Conservation (phyloP, 2,113 vertebrate species). For the Etheostoma cragini region DNA sequence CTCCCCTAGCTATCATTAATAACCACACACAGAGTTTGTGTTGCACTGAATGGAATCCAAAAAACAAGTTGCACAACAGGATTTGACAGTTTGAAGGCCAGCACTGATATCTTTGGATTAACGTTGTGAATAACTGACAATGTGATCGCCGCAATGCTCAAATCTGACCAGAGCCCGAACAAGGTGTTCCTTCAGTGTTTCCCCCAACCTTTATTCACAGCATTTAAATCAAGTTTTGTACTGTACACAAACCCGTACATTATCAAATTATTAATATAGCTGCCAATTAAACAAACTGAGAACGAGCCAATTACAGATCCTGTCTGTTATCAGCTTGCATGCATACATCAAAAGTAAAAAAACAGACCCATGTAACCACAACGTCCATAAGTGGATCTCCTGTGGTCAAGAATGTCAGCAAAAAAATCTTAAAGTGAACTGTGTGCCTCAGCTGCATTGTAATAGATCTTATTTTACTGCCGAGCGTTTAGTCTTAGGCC, state of each 20-base stretch:
- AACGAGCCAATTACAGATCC: not conserved
- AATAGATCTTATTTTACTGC: slow-evolving; percentile 56
- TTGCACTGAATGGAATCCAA: slow-evolving; percentile 53
- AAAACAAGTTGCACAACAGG: slow-evolving; percentile 33
- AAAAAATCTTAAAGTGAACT: slow-evolving; percentile 6
- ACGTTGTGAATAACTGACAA: not conserved
- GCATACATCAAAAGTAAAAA: not conserved
- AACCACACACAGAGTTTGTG: slow-evolving; percentile 58
- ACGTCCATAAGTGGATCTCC: not conserved
- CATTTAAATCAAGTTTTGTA: not conserved
- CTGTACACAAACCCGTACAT: not conserved
- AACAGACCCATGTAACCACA: not conserved
- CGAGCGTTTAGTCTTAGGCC: slow-evolving; percentile 49
- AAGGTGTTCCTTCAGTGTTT: not conserved
- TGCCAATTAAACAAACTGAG: not conserved
- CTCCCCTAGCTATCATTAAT: slow-evolving; percentile 52
- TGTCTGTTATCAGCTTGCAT: not conserved
- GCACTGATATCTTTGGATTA: slow-evolving; percentile 16
- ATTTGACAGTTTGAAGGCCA: slow-evolving; percentile 41
- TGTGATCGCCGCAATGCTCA: not conserved
- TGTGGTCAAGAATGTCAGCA: not conserved
- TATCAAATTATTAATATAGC: not conserved
- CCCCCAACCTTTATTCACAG: not conserved
- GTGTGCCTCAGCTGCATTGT: slow-evolving; percentile 38
- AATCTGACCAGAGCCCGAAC: not conserved